Percentiles rank a stretch among this genome's conserved stretches.
Conservation (phyloP, 2,888 invertebrate species). For the Tupiocoris notatus region DNA sequence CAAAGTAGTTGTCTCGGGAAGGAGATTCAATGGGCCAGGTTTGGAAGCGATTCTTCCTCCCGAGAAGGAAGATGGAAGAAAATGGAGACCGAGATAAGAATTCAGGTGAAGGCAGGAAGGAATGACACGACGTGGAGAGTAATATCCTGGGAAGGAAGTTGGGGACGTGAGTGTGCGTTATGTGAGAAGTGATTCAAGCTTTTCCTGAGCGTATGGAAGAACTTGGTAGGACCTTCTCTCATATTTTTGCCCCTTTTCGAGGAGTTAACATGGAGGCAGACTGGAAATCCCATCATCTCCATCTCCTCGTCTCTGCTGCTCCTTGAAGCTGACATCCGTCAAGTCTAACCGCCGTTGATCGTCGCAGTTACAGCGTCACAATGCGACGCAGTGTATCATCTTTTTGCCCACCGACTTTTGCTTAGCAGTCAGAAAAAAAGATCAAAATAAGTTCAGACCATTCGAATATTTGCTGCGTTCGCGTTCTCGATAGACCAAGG, state of each 20-base stretch:
- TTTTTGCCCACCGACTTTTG: not conserved
- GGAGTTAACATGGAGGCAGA: not conserved
- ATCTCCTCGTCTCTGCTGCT: not conserved
- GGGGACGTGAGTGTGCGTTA: too few relatives aligned
- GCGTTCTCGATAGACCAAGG: too few relatives aligned
- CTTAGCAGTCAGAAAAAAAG: not conserved
- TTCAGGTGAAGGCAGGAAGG: not conserved
- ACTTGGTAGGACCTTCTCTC: not conserved
- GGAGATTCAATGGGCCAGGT: not conserved
- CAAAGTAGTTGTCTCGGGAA: not conserved
- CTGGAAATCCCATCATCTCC: too few relatives aligned
- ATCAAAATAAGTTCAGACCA: too few relatives aligned
- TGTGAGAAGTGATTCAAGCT: too few relatives aligned
- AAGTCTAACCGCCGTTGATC: not conserved
- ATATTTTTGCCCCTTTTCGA: not conserved
- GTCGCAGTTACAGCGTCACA: not conserved
- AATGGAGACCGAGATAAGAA: not conserved
- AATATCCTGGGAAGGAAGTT: not conserved
- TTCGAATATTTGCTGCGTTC: too few relatives aligned
- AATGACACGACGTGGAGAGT: not conserved
- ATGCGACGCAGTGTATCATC: not conserved
- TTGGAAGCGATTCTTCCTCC: not conserved
- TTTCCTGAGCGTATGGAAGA: too few relatives aligned
- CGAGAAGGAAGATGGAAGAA: too few relatives aligned
- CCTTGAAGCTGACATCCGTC: not conserved